Conservation (phyloP, 1,140 invertebrate species). For the Neomicropteryx cornuta region DNA sequence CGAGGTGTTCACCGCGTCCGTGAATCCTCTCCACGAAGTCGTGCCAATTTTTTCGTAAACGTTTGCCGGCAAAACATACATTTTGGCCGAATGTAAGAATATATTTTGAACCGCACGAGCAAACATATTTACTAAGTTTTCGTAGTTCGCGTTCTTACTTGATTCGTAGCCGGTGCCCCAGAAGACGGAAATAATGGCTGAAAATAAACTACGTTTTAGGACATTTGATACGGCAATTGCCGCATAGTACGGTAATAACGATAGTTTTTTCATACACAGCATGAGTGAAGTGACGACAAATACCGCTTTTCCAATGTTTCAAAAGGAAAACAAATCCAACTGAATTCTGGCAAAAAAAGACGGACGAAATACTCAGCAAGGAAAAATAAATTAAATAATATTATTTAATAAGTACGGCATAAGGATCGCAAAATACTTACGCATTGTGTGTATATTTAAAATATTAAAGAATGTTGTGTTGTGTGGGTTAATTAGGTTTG, state of each 20-base stretch:
- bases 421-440: too few species aligned
- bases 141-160: slow-evolving; percentile 21
- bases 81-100: slow-evolving; percentile 56
- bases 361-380: too few species aligned
- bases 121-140: slow-evolving; percentile 39
- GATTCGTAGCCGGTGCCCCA: slow-evolving; percentile 44
- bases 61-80: slow-evolving; percentile 55
- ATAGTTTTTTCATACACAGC: slow-evolving; percentile 1
- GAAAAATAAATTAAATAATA: too few species aligned
- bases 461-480: too few species aligned
- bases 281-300: slow-evolving; percentile 1
- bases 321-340: too few species aligned
- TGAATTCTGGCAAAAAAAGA: too few species aligned
- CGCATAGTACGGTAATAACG: slow-evolving; percentile 4
- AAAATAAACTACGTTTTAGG: slow-evolving; percentile 9
- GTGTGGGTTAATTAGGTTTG: too few species aligned
- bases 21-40: slow-evolving; percentile 64
- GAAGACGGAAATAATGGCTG: slow-evolving; percentile 59
- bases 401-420: too few species aligned
- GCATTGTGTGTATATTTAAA: too few species aligned
- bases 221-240: slow-evolving; percentile 15
- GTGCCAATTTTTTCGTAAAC: slow-evolving; percentile 51
- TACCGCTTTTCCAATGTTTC: not conserved
- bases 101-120: slow-evolving; percentile 56
- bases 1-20: slow-evolving; percentile 49